phyloP scores from a whole-genome alignment of 2,797 vertebrate genomes.

The Platyrinchus mystaceus region DNA sequence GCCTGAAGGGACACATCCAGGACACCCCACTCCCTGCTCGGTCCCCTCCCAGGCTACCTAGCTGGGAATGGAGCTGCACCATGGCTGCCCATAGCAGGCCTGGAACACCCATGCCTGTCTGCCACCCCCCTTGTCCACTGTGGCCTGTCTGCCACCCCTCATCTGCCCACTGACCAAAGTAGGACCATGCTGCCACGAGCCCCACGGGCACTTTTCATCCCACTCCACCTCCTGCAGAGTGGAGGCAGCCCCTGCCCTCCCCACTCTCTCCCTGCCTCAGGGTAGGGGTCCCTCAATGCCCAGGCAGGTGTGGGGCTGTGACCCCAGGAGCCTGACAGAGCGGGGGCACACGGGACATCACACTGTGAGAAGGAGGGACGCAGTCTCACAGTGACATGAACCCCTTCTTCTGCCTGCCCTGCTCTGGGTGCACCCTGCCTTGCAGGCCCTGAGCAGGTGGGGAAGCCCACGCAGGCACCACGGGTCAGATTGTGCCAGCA shows the following conservation, averaged over 20 bases:
- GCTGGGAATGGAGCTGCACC: not conserved
- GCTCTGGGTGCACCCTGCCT: rapidly evolving
- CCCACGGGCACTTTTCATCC: not conserved
- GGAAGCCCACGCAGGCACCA: rapidly evolving
- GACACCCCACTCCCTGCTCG: not conserved
- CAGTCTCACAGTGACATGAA: not conserved
- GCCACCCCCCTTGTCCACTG: no score
- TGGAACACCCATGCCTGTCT: not conserved
- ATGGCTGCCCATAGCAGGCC: not conserved
- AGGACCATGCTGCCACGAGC: not conserved
- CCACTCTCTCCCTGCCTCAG: not conserved
- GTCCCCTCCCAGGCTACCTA: not conserved
- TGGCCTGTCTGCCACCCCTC: not conserved
- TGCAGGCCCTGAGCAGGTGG: rapidly evolving
- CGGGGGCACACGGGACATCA: not conserved
- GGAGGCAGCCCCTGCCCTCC: rapidly evolving
- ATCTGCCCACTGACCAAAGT: not conserved
- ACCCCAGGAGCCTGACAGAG: not conserved
- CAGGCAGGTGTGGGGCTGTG: not conserved
- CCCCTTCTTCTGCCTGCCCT: not conserved
- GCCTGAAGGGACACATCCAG: not conserved
- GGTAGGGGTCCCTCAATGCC: rapidly evolving
- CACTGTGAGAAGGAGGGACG: not conserved
- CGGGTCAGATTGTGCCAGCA: rapidly evolving
- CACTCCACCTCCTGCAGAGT: not conserved